Evolutionary conservation across 30 jellyfish, hydroid and myxozoan genomes (phyloP).

Genomic region (Aurelia sp.): DNA sequence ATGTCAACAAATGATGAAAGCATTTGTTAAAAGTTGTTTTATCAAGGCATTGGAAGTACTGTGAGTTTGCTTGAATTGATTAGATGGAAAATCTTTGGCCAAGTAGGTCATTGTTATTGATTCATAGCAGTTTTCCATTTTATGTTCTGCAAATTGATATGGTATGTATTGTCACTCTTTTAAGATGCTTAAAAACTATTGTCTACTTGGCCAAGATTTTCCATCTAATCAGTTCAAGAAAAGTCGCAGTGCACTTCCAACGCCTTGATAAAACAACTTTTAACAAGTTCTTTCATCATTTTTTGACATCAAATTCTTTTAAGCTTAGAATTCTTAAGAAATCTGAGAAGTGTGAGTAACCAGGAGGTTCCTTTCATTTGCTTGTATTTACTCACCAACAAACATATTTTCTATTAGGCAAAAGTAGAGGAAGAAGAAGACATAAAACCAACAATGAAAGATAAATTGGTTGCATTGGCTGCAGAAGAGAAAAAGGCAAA

Average conservation of each 20-base stretch:
- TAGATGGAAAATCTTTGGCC: too few species aligned
- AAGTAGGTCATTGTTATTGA: too few species aligned
- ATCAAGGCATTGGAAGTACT: too few species aligned
- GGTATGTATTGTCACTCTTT: too few species aligned
- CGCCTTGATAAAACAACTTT: too few species aligned
- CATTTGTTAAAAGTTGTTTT: too few species aligned
- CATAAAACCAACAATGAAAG: constrained; percentile 80
- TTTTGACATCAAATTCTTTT: neutral
- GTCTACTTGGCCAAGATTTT: neutral
- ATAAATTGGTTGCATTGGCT: constrained; percentile 83
- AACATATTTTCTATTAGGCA: constrained; percentile 8
- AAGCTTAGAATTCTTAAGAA: neutral
- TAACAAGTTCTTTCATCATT: too few species aligned
- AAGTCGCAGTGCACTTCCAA: neutral
- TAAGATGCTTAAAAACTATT: neutral
- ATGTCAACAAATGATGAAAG: too few species aligned
- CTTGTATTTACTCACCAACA: neutral
- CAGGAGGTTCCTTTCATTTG: neutral
- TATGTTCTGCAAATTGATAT: too few species aligned
- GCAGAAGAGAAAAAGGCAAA: constrained; percentile 79
- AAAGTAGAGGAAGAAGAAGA: constrained; percentile 72
- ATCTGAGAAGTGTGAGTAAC: neutral
- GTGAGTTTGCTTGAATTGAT: too few species aligned
- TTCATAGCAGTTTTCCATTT: too few species aligned
- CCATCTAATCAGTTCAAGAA: too few species aligned